Conservation (phyloP, 2,113 vertebrate species). For the Argyrosomus japonicus region DNA sequence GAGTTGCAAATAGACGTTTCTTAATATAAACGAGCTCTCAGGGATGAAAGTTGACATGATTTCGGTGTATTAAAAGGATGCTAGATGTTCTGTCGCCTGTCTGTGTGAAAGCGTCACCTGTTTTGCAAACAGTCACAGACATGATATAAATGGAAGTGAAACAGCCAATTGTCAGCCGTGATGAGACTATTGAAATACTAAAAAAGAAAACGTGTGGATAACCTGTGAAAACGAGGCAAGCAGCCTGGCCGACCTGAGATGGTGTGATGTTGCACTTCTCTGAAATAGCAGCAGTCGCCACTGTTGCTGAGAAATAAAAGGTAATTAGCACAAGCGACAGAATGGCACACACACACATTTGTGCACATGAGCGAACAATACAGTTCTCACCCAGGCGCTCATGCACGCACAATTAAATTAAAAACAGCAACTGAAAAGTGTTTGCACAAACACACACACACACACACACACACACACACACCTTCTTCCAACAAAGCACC, state of each 20-base stretch:
- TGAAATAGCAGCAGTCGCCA: slow-evolving; percentile 64
- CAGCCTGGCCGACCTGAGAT: slow-evolving; percentile 40
- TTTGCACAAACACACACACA: not conserved
- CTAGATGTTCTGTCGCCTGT: slow-evolving; percentile 22
- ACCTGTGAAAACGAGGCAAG: slow-evolving; percentile 54
- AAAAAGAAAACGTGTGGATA: slow-evolving; percentile 10
- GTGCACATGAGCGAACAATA: slow-evolving; percentile 20
- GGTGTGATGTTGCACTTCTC: slow-evolving; percentile 68
- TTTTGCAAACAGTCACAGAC: slow-evolving; percentile 15
- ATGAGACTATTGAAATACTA: not conserved
- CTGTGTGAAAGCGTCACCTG: slow-evolving; percentile 42
- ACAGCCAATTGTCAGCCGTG: slow-evolving; percentile 14
- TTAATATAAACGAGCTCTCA: not conserved
- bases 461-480: slow-evolving; percentile 18
- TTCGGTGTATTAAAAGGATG: slow-evolving; percentile 2
- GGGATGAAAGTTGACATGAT: not conserved
- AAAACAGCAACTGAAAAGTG: not conserved
- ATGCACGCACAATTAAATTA: slow-evolving; percentile 1
- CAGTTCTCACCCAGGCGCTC: slow-evolving; percentile 23
- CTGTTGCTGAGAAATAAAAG: slow-evolving; percentile 57
- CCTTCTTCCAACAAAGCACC: slow-evolving; percentile 37
- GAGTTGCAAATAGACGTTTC: not conserved
- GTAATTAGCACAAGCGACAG: slow-evolving; percentile 55
- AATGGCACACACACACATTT: not conserved
- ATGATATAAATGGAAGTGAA: slow-evolving; percentile 33